Evolutionary conservation across 2,888 invertebrate genomes (phyloP).

Genomic region (Melanostoma mellinum): DNA sequence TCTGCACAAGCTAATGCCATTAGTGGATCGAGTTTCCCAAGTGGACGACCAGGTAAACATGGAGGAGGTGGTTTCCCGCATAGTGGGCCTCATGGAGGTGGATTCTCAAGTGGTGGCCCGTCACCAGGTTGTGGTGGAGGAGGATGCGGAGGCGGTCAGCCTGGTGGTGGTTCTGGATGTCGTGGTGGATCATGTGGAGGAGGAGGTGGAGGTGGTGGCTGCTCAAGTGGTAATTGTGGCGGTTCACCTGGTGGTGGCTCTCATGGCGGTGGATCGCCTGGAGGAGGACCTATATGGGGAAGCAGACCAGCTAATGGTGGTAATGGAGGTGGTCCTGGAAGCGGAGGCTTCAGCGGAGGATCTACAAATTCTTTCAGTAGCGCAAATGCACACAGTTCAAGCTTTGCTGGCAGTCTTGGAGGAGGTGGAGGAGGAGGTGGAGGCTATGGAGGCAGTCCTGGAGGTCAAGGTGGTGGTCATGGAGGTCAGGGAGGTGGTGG

Average conservation of each 20-base stretch:
- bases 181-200: slow-evolving; percentile 30
- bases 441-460: slow-evolving; percentile 82
- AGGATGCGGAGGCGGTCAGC: slow-evolving; percentile 45
- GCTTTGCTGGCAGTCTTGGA: slow-evolving; percentile 65
- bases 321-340: slow-evolving; percentile 29
- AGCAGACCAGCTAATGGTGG: slow-evolving; percentile 19
- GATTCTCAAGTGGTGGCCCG: slow-evolving; percentile 45
- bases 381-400: slow-evolving; percentile 69
- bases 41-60: slow-evolving; percentile 45
- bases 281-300: slow-evolving; percentile 76
- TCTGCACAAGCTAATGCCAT: slow-evolving; percentile 50
- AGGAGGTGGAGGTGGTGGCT: slow-evolving; percentile 37
- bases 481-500: slow-evolving; percentile 84
- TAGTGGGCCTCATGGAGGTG: slow-evolving; percentile 50
- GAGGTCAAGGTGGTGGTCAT: slow-evolving; percentile 83
- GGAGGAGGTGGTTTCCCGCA: slow-evolving; percentile 54
- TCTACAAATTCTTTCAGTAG: slow-evolving; percentile 64
- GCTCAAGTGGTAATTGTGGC: background rate
- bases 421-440: slow-evolving; percentile 72
- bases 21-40: slow-evolving; percentile 19
- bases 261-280: slow-evolving; percentile 42
- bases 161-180: slow-evolving; percentile 29
- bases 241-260: slow-evolving; percentile 13
- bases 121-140: slow-evolving; percentile 52
- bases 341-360: slow-evolving; percentile 50